Conservation (phyloP, 1,140 invertebrate genomes). For the Lamellibrachia luymesi region DNA sequence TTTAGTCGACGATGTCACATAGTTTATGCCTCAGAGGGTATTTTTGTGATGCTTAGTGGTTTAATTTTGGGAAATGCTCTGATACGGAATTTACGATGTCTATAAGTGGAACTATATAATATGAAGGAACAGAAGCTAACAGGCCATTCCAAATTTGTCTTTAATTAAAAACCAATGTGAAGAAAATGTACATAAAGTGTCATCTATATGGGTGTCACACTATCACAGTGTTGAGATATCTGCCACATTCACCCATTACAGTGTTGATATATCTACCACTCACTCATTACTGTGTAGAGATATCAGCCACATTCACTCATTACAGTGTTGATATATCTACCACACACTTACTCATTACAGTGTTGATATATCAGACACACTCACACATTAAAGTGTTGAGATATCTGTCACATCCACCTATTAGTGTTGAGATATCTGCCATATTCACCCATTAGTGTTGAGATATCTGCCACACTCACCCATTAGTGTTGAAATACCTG, state of each 20-base stretch:
- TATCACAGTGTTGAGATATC: background rate
- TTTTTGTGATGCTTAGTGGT: too few relatives aligned
- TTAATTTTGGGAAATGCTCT: too few relatives aligned
- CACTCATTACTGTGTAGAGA: background rate
- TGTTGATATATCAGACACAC: background rate
- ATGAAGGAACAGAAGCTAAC: too few relatives aligned
- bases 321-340: background rate
- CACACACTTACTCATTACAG: background rate
- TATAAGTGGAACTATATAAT: too few relatives aligned
- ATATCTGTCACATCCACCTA: background rate
- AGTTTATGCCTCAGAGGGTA: too few relatives aligned
- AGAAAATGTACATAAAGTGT: too few relatives aligned
- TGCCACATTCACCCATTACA: background rate
- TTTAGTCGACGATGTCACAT: too few relatives aligned
- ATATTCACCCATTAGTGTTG: background rate
- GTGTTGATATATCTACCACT: background rate
- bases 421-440: background rate
- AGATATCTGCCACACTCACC: background rate
- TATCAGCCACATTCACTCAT: background rate
- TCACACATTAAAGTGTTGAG: background rate
- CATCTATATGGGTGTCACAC: background rate
- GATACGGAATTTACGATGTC: too few relatives aligned
- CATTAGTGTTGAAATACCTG: background rate
- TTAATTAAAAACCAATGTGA: too few relatives aligned
- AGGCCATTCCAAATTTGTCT: too few relatives aligned